These are phyloP conservation scores for Apodemus speciosus DNA, from an alignment of 2,113 vertebrate genomes.

Conservation along the genomic window DNA sequence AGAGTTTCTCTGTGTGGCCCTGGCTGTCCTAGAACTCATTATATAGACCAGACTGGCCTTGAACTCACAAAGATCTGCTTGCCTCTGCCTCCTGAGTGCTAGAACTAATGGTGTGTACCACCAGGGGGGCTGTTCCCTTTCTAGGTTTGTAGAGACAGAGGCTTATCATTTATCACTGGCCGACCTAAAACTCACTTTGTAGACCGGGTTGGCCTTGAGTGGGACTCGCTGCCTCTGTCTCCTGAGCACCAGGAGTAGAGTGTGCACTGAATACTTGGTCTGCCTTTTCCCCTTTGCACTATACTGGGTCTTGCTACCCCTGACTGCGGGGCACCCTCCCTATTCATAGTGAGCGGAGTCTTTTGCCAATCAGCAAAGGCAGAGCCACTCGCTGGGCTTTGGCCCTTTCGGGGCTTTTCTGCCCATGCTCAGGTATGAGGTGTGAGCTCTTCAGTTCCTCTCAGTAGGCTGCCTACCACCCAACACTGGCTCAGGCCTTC, in stretches of 20 bases:
- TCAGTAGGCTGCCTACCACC: rapidly evolving
- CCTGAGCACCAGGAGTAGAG: not conserved
- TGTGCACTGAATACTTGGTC: no score
- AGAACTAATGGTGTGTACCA: not conserved
- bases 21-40: not conserved
- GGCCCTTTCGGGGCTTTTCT: no score
- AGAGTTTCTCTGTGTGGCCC: not conserved
- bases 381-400: no score
- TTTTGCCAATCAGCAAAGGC: not conserved
- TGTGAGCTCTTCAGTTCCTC: not conserved
- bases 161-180: not conserved
- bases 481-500: not conserved
- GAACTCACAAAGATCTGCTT: no score
- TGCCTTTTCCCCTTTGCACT: not conserved
- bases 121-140: not conserved
- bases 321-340: not conserved
- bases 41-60: not conserved
- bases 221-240: not conserved
- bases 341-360: not conserved
- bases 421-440: not conserved
- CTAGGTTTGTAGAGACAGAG: not conserved
- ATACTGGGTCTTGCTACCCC: rapidly evolving
- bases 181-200: not conserved
- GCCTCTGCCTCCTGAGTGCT: not conserved
- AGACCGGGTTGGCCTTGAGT: not conserved